These are phyloP conservation scores for Euphydryas editha DNA, from an alignment of 2,888 invertebrate genomes.

Conservation along the genomic window DNA sequence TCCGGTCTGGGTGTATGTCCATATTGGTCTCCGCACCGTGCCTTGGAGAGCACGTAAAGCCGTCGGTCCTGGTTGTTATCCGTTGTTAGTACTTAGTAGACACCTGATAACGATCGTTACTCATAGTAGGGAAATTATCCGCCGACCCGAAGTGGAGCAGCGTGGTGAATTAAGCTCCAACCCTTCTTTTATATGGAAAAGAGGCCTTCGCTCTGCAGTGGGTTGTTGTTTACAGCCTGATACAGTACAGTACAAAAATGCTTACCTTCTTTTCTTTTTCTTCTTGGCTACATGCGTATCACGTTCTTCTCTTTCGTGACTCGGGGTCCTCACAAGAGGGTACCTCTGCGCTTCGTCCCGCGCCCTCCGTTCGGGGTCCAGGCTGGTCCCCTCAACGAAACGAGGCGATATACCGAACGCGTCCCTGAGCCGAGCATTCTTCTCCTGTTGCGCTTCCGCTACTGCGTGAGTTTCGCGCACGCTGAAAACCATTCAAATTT, in stretches of 20 bases:
- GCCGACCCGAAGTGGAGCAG: no score
- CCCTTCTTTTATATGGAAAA: no score
- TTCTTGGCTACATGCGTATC: conserved; percentile 83
- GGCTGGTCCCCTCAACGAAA: conserved; percentile 96
- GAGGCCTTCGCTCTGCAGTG: no score
- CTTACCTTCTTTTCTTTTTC: conserved; percentile 89
- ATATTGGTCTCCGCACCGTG: no score
- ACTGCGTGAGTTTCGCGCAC: conserved; percentile 98
- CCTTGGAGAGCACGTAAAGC: no score
- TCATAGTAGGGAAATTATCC: no score
- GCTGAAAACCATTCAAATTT: conserved; percentile 73
- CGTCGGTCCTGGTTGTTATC: no score
- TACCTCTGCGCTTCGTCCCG: conserved; percentile 84
- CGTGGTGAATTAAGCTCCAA: no score
- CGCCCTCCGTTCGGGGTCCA: conserved; percentile 89
- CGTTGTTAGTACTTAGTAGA: no score
- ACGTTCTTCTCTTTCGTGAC: conserved; percentile 83
- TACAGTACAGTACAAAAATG: neutral
- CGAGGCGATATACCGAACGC: conserved; percentile 97
- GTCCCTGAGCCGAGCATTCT: conserved; percentile 95
- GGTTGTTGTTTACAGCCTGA: no score
- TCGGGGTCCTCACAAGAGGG: conserved; percentile 90
- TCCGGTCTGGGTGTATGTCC: no score
- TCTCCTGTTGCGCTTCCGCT: conserved; percentile 97
- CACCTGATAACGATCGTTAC: no score